These are phyloP conservation scores for Ammodytes marinus DNA, from an alignment of 2,113 vertebrate species.

Conservation along the genomic window DNA sequence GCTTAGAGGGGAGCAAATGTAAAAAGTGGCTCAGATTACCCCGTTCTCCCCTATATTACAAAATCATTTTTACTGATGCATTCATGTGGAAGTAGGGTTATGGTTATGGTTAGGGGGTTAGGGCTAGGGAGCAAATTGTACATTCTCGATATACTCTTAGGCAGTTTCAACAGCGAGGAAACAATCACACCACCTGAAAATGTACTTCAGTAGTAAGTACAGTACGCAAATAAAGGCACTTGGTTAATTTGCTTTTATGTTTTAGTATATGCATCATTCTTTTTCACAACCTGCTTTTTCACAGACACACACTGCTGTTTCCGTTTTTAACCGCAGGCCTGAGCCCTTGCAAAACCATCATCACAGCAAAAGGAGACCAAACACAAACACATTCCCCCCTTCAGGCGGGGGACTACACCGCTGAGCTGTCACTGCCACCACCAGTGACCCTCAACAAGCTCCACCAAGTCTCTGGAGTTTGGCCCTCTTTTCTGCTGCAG, in stretches of 20 bases:
- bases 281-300: background rate
- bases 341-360: constrained; percentile 26
- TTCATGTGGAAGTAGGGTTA: too few species aligned
- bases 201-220: background rate
- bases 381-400: constrained; percentile 55
- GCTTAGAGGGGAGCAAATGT: too few species aligned
- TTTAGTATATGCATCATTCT: background rate
- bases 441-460: constrained; percentile 38
- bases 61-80: background rate
- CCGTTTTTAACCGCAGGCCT: background rate
- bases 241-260: background rate
- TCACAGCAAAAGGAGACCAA: constrained; percentile 31
- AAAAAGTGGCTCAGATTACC: too few species aligned
- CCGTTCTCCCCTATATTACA: too few species aligned
- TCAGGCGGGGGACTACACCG: constrained; percentile 40
- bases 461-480: constrained; percentile 31
- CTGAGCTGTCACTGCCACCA: constrained; percentile 51
- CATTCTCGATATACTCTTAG: too few species aligned
- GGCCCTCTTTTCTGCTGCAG: constrained; percentile 3
- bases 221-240: background rate
- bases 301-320: background rate
- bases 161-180: too few species aligned
- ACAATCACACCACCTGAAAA: background rate
- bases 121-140: too few species aligned
- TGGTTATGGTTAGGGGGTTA: too few species aligned